Percentiles rank a stretch among this genome's conserved stretches.
These are phyloP conservation scores for Noturus placidus DNA, from an alignment of 2,113 vertebrate genomes.

Conservation along the genomic window DNA sequence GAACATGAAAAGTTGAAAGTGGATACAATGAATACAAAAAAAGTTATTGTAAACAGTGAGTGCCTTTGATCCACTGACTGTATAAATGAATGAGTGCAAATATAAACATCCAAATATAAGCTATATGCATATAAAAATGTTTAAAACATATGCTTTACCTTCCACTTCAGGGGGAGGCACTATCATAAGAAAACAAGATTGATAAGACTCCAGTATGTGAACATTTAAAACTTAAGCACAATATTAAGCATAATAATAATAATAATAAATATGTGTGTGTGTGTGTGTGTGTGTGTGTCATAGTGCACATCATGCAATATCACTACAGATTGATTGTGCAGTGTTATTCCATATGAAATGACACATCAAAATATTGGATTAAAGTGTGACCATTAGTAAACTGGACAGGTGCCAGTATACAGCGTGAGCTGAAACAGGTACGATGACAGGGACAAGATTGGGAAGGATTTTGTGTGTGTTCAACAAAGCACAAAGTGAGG, in stretches of 20 bases:
- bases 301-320: background rate
- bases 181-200: conserved; percentile 45
- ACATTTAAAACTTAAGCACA: background rate
- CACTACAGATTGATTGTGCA: background rate
- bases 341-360: background rate
- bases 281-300: background rate
- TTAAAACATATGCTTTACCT: conserved; percentile 57
- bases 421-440: background rate
- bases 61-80: background rate
- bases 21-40: background rate
- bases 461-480: background rate
- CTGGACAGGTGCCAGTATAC: background rate
- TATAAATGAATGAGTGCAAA: background rate
- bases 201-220: conserved; percentile 22
- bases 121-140: background rate
- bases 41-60: background rate
- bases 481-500: conserved; percentile 5
- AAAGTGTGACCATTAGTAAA: conserved; percentile 19
- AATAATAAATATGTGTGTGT: background rate
- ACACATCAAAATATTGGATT: background rate
- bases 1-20: background rate
- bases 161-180: conserved; percentile 56
- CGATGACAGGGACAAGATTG: background rate
- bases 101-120: background rate
- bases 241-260: background rate